Percentiles rank a stretch among this genome's conserved stretches.
Conservation (phyloP, 2,113 vertebrate genomes). For the Ictalurus punctatus region DNA sequence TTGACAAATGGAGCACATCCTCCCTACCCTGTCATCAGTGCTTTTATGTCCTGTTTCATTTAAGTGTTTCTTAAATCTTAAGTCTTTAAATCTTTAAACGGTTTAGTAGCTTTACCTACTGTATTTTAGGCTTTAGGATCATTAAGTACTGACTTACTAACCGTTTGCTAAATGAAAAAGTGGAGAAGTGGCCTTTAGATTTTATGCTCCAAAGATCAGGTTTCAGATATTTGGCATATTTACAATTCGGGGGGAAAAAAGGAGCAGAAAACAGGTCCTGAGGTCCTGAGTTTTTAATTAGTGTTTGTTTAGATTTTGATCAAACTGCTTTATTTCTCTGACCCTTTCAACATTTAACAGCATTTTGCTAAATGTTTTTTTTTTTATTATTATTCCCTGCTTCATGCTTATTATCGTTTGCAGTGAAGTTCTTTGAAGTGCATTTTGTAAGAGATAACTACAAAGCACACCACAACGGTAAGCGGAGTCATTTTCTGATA, state of each 20-base stretch:
- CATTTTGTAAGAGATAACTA: not conserved
- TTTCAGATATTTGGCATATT: not conserved
- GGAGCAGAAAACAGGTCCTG: not conserved
- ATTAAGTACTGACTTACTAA: not conserved
- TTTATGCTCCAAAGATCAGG: not conserved
- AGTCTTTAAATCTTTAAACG: not conserved
- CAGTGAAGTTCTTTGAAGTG: not conserved
- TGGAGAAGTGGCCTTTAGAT: not conserved
- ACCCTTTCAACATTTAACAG: not conserved
- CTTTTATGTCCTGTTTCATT: not conserved
- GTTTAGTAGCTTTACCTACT: not conserved
- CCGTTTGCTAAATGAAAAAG: not conserved
- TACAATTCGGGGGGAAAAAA: too few species aligned
- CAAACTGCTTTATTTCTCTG: not conserved
- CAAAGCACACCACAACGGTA: not conserved
- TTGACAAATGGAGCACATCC: slow-evolving; percentile 9
- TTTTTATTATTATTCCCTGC: not conserved
- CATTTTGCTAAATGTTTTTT: not conserved
- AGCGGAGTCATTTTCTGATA: slow-evolving; percentile 3
- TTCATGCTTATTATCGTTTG: not conserved
- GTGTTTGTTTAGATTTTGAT: not conserved
- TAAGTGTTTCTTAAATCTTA: not conserved
- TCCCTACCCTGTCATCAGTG: not conserved
- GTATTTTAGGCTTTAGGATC: not conserved
- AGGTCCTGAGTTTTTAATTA: not conserved